phyloP scores from a whole-genome alignment of 2,113 vertebrate genomes.

The Eclectus roratus region DNA sequence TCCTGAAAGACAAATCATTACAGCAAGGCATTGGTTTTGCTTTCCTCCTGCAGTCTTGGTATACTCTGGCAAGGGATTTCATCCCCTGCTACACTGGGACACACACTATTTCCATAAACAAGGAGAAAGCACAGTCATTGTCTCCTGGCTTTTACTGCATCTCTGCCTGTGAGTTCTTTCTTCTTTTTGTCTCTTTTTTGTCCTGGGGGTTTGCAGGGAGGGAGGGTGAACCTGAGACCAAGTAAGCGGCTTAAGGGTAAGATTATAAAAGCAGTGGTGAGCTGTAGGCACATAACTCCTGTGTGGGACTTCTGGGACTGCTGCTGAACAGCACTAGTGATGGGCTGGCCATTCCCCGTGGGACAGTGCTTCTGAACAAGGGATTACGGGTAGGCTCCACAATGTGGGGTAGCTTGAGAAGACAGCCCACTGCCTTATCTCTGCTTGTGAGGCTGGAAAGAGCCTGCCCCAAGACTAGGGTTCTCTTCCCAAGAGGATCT shows the following conservation, averaged over 20 bases:
- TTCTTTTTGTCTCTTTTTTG: no score
- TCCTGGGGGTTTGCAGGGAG: neutral
- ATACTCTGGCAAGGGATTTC: neutral
- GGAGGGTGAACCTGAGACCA: neutral
- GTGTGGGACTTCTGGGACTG: neutral
- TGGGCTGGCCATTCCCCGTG: neutral
- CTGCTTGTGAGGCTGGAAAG: neutral
- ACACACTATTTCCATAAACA: neutral
- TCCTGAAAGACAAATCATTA: neutral
- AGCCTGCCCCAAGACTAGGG: neutral
- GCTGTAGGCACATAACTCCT: neutral
- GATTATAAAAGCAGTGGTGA: neutral
- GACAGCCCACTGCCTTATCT: neutral
- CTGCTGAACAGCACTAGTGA: neutral
- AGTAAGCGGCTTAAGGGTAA: neutral
- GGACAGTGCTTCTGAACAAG: neutral
- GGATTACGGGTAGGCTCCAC: neutral
- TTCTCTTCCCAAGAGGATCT: neutral
- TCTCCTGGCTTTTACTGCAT: neutral
- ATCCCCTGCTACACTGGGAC: neutral
- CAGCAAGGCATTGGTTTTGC: neutral
- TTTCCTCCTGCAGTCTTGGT: neutral
- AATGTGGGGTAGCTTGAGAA: fast-evolving
- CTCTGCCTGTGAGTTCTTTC: neutral
- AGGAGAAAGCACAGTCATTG: neutral